These are phyloP conservation scores for Ptilodon capucinus DNA, from an alignment of 2,888 invertebrate genomes.

Conservation along the genomic window DNA sequence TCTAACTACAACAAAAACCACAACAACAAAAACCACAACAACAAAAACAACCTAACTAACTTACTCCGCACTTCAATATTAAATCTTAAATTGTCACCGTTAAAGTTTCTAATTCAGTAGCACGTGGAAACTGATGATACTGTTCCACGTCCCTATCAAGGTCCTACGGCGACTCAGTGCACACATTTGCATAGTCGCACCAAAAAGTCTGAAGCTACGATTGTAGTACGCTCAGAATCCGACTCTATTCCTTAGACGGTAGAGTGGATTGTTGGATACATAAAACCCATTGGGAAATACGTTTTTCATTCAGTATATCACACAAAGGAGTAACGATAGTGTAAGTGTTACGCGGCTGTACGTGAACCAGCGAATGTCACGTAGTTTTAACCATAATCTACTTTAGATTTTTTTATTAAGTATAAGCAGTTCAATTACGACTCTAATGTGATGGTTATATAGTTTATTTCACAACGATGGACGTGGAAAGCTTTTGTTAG, in stretches of 20 bases:
- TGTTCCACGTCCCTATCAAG: constrained; percentile 67
- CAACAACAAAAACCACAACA: constrained; percentile 30
- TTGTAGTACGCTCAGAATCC: constrained; percentile 19
- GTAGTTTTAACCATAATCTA: constrained; percentile 52
- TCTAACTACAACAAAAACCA: constrained; percentile 55
- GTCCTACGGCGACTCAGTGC: constrained; percentile 66
- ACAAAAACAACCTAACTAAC: constrained; percentile 37
- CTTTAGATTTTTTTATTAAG: constrained; percentile 47
- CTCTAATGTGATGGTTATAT: constrained; percentile 14
- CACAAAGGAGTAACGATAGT: constrained; percentile 63
- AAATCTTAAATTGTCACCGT: background rate
- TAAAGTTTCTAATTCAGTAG: constrained; percentile 27
- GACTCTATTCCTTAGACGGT: constrained; percentile 11
- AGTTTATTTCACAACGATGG: constrained; percentile 26
- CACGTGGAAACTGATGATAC: constrained; percentile 56
- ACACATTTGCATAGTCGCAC: constrained; percentile 50
- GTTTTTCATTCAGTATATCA: constrained; percentile 27
- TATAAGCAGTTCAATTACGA: constrained; percentile 25
- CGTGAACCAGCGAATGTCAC: constrained; percentile 68
- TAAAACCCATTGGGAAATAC: constrained; percentile 18
- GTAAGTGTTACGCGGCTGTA: constrained; percentile 59
- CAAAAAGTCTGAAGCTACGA: constrained; percentile 43
- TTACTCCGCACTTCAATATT: constrained; percentile 12
- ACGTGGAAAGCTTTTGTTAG: constrained; percentile 25
- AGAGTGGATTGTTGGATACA: constrained; percentile 17